Evolutionary conservation across 2,113 vertebrate genomes (phyloP).

Genomic region (Nematolebias whitei): DNA sequence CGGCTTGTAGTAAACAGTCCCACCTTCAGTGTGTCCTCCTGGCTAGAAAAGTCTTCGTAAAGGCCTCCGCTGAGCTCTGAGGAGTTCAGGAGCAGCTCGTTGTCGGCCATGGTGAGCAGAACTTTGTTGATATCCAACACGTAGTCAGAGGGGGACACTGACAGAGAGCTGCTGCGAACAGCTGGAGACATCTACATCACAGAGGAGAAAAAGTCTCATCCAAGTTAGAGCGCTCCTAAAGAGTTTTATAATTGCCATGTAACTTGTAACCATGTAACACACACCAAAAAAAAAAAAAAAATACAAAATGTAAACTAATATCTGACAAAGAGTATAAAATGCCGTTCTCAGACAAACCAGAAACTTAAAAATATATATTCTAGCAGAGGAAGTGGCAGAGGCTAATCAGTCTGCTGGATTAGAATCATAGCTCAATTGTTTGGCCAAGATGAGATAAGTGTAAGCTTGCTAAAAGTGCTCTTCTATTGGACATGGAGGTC

Average conservation of each 20-base stretch:
- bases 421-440: no score
- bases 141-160: conserved; percentile 83
- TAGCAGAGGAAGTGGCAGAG: no score
- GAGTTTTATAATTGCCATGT: no score
- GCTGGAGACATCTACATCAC: conserved; percentile 45
- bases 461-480: neutral
- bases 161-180: conserved; percentile 24
- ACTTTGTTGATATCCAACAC: conserved; percentile 92
- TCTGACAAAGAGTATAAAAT: no score
- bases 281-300: no score
- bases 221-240: neutral
- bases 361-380: no score
- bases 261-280: no score
- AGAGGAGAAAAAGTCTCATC: neutral
- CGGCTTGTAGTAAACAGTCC: neutral
- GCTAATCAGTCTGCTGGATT: no score
- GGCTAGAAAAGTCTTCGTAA: conserved; percentile 90
- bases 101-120: conserved; percentile 87
- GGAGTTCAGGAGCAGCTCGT: conserved; percentile 89
- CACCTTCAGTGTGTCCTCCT: conserved; percentile 92
- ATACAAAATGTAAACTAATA: no score
- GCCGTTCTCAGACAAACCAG: no score
- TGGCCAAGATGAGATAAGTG: neutral
- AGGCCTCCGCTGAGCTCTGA: conserved; percentile 86
- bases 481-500: neutral